phyloP scores from a whole-genome alignment of 2,888 invertebrate species.

The Baronia brevicornis region DNA sequence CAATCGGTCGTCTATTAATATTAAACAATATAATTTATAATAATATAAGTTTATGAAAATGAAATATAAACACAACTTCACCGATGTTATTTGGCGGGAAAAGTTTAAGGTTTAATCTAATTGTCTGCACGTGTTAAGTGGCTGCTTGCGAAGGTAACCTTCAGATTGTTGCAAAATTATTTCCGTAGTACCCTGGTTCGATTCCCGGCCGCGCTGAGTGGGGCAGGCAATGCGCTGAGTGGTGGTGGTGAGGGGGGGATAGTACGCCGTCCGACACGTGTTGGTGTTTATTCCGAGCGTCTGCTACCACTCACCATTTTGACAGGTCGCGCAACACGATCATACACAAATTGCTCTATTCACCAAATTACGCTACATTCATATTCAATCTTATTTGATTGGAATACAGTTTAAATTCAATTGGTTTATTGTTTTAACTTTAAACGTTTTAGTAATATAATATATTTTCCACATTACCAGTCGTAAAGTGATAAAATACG shows the following conservation, averaged over 20 bases:
- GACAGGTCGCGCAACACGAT: slow-evolving; percentile 46
- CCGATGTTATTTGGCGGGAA: too few relatives aligned
- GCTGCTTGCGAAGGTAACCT: background rate
- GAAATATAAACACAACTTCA: too few relatives aligned
- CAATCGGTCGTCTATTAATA: too few relatives aligned
- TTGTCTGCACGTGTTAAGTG: too few relatives aligned
- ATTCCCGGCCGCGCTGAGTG: slow-evolving; percentile 16
- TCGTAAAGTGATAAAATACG: too few relatives aligned
- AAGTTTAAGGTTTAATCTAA: too few relatives aligned
- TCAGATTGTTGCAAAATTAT: slow-evolving; percentile 3
- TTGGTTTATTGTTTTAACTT: background rate
- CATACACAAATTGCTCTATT: slow-evolving; percentile 17
- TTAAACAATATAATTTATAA: too few relatives aligned
- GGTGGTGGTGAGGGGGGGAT: too few relatives aligned
- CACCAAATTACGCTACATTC: background rate
- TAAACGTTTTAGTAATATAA: too few relatives aligned
- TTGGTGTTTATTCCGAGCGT: slow-evolving; percentile 57
- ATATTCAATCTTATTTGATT: slow-evolving; percentile 15
- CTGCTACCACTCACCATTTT: slow-evolving; percentile 67
- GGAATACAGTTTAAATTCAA: slow-evolving; percentile 15
- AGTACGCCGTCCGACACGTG: slow-evolving; percentile 38
- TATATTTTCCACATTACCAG: too few relatives aligned
- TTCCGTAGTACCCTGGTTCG: slow-evolving; percentile 13
- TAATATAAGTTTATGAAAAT: too few relatives aligned
- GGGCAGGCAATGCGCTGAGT: slow-evolving; percentile 17